Evolutionary conservation across 1,140 invertebrate species (phyloP).

Genomic region (Hyposmocoma kahamanoa): DNA sequence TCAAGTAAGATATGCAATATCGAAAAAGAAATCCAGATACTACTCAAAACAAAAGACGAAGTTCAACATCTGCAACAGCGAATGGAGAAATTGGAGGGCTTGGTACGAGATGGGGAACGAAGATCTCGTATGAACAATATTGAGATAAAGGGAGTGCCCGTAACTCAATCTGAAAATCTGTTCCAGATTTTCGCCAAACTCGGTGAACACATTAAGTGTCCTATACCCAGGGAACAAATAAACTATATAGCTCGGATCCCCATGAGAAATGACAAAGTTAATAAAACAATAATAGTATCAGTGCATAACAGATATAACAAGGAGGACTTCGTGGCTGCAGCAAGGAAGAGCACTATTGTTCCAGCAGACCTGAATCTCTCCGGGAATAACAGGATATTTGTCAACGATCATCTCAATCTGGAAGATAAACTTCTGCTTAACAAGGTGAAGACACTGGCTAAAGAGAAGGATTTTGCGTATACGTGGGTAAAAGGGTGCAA

Average conservation of each 20-base stretch:
- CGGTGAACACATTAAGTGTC: neutral
- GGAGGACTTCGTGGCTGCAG: constrained; percentile 17
- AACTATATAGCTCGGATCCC: constrained; percentile 23
- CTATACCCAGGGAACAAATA: constrained; percentile 15
- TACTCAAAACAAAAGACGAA: too few species aligned
- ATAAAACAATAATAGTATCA: constrained; percentile 18
- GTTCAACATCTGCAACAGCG: too few species aligned
- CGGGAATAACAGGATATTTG: constrained; percentile 12
- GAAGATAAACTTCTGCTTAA: constrained; percentile 17
- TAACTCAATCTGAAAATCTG: constrained; percentile 14
- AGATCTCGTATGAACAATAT: constrained; percentile 22
- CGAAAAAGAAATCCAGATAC: too few species aligned
- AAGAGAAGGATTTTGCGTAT: constrained; percentile 14
- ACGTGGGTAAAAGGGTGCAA: constrained; percentile 17
- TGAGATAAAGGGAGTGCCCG: constrained; percentile 24
- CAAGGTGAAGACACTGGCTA: constrained; percentile 11
- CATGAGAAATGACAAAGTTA: constrained; percentile 4
- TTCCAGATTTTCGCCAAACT: constrained; percentile 15
- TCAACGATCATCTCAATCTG: constrained; percentile 20
- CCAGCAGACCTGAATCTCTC: constrained; percentile 9
- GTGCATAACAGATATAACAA: constrained; percentile 17
- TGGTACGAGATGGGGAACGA: constrained; percentile 11
- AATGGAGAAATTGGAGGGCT: neutral
- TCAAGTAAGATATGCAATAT: too few species aligned
- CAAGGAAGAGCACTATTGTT: constrained; percentile 6